Percentiles rank a stretch among this genome's conserved stretches.
Conservation (phyloP, 2,888 invertebrate species). For the Chymomyza amoena region DNA sequence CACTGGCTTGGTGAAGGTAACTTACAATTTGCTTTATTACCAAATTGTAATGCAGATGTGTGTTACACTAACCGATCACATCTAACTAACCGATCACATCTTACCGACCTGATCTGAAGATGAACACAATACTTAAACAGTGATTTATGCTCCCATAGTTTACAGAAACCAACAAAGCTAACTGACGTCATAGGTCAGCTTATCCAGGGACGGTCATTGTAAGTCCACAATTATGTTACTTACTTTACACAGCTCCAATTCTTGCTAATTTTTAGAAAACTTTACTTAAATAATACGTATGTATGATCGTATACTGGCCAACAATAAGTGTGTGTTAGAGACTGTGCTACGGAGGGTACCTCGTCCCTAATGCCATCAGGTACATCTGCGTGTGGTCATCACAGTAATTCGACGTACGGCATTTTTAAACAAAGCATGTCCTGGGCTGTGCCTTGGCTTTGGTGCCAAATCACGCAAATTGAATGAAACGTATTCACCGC, state of each 20-base stretch:
- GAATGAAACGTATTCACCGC: conserved; percentile 73
- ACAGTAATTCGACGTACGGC: conserved; percentile 42
- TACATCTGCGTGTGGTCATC: conserved; percentile 34
- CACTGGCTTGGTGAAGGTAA: conserved; percentile 90
- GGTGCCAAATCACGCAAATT: conserved; percentile 74
- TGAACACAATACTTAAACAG: too few relatives aligned
- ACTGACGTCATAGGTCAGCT: too few relatives aligned
- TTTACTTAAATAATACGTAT: too few relatives aligned
- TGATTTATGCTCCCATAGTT: too few relatives aligned
- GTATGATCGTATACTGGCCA: too few relatives aligned
- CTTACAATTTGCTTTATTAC: conserved; percentile 93
- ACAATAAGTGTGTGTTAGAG: conserved; percentile 42
- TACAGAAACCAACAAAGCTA: too few relatives aligned
- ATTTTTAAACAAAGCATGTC: conserved; percentile 48
- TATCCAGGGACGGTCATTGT: too few relatives aligned
- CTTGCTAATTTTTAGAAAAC: too few relatives aligned
- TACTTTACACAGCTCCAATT: too few relatives aligned
- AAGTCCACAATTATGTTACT: too few relatives aligned
- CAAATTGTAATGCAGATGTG: conserved; percentile 91
- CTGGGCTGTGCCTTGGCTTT: conserved; percentile 75
- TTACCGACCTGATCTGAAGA: conserved; percentile 82
- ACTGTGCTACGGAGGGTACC: conserved; percentile 11
- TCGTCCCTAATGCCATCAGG: background rate
- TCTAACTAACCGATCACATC: conserved; percentile 83
- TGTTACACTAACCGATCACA: conserved; percentile 84